phyloP scores from a whole-genome alignment of 2,113 vertebrate species.

The Seriola aureovittata region DNA sequence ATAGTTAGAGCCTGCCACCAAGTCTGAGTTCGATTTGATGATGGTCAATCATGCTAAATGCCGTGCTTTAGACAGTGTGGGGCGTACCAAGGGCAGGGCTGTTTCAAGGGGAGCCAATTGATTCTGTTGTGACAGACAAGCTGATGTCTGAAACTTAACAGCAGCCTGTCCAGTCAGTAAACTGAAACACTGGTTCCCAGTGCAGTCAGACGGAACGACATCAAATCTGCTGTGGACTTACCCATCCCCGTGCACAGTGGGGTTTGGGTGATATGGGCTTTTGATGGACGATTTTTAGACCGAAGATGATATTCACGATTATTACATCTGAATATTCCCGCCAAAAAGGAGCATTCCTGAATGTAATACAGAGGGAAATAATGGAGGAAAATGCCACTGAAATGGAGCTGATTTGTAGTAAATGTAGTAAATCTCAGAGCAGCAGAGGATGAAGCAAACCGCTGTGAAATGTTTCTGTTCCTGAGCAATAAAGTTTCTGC shows the following conservation, averaged over 20 bases:
- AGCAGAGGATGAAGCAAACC: conserved; percentile 7
- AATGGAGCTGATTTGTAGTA: conserved; percentile 17
- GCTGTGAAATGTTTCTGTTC: conserved; percentile 39
- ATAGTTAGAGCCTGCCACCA: conserved; percentile 6
- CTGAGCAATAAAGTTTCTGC: neutral
- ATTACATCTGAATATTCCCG: conserved; percentile 17
- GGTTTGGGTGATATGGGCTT: neutral
- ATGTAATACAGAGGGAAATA: neutral
- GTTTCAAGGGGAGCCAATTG: conserved; percentile 41
- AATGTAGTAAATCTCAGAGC: conserved; percentile 38
- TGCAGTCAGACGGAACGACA: conserved; percentile 28
- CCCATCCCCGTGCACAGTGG: conserved; percentile 7
- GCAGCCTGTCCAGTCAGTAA: conserved; percentile 23
- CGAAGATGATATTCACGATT: conserved; percentile 16
- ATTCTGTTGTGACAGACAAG: conserved; percentile 54
- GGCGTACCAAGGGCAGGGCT: conserved; percentile 7
- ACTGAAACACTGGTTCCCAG: conserved; percentile 17
- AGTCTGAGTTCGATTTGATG: conserved; percentile 43
- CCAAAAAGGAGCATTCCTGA: conserved; percentile 14
- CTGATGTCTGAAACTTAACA: conserved; percentile 36
- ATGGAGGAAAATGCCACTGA: conserved; percentile 1
- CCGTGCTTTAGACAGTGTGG: conserved; percentile 11
- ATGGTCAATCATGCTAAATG: conserved; percentile 59
- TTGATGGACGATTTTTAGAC: conserved; percentile 36
- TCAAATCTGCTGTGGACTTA: conserved; percentile 25